Base-by-base conservation (phyloP, 1,140 invertebrate species). In the Sesamia nonagrioides region DNA sequence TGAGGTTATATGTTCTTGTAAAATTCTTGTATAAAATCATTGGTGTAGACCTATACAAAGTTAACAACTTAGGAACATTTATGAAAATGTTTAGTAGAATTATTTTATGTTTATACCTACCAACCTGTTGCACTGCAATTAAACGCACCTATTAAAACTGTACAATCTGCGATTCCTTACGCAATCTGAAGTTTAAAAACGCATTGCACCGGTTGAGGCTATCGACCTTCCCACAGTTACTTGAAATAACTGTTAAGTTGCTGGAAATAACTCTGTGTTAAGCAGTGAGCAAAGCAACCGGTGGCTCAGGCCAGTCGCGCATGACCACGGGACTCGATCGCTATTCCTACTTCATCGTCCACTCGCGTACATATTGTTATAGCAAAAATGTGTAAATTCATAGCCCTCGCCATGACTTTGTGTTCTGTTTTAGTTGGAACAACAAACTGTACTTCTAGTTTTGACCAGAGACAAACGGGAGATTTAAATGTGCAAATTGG, bases 401-500 rank as follows among this genome's bases (percentile, higher is more conserved):
- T 78, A 42, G 60, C 33, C 21, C 66, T 69, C 33, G 66, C 11
- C 37, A 40, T 76, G 17, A 33, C 73, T 2, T 61, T 52, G 52
- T 75, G 52, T 35, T 63, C 52, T 58, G n/a, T 66, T 27, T 73
- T 71, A 54, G 50, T 83, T 78, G 0, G 72, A 40, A 71, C 48
- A 48, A 63, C 73, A n/a, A 58, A 75, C 33, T 61, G 73, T 27
- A 61, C 58, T 6, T 63, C 86, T 40, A 75, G 82, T 40, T 97
- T 96, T 89, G 97, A 98, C 91, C 97, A 98, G 88, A 96, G 96
- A 42, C 97, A 98, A 91, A 96, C 96, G 1, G 97, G 97, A 4
- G 96, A 97, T 77, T 95, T 97, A 80, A 98, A 98, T 92, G 96
- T 98, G 54, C 97, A 97, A 86, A 94, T 98, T 58, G 96, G 97